Base-by-base conservation (phyloP, 2,113 vertebrate species). In the Cairina moschata region DNA sequence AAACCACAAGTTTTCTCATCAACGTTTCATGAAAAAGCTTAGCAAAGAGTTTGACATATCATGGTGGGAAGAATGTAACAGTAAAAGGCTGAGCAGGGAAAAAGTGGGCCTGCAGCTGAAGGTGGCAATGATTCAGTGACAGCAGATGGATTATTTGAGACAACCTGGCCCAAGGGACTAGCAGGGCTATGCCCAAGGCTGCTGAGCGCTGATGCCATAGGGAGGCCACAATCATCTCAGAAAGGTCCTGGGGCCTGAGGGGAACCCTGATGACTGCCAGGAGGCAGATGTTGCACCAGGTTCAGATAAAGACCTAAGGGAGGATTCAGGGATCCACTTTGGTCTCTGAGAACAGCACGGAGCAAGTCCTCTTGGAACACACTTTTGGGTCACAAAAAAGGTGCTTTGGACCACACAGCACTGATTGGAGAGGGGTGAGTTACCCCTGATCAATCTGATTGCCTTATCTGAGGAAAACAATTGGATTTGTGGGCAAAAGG, bases 1-100 rank as follows among this genome's bases (percentile, higher is more conserved):
- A 92, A 92, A 78, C 58, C 13, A 0, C 18, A 91, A 79, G 74
- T 92, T 78, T 76, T 56, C 71, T 52, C 68, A 87, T 20, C 58
- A 46, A 29, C 0, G 0, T 76, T 79, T 89, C 32, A 28, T 48
- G 20, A 66, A 96, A 73, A 82, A 2, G 17, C 67, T 87, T 54
- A 68, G 42, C 66, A 89, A 92, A 89, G 6, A 79, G 38, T 78
- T 85, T 79, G 84, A 73, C 13, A 8, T 90, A 87, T 83, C 73
- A 83, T 6, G 29, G 50, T 75, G 29, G 83, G 94, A 95, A 60
- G 50, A 26, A 52, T 52, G 6, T 78, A 86, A 91, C 5, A 84
- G 52, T 38, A 56, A 82, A 89, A 93, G 42, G 22, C 52, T 79
- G 42, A 92, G 78, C 13, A 60, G 29, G 63, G 73, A 6, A 83